Base-by-base conservation (phyloP, 1,140 invertebrate species). In the Doryteuthis pealeii region DNA sequence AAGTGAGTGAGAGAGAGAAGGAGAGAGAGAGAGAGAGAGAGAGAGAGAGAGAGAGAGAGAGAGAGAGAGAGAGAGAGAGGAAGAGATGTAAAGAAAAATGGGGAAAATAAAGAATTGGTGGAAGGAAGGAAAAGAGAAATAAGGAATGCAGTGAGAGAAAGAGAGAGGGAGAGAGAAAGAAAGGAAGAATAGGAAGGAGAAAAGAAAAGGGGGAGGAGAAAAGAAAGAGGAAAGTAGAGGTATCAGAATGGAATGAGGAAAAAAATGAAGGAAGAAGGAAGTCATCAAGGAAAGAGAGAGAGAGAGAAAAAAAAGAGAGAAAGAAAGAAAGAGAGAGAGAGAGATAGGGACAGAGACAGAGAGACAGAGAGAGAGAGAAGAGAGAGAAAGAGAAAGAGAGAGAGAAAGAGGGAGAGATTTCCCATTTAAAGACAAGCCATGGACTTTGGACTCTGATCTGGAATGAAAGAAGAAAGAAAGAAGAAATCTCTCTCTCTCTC, bases 91-190 rank as follows among this genome's bases (percentile, higher is more conserved):
- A 6, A n/a, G 22, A 62, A n/a, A 62, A 30, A 3, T 15, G 28
- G 22, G 28, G 22, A 4, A 62, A 26, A 26, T 4, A 26, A 15
- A 62, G 15, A 62, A 62, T 5, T 5, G 22, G 28, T 5, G 15
- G 2, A 10, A 40, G 35, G 35, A 40, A 5, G 35, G 35, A 40
- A 40, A 26, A 26, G 6, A 26, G 15, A 26, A 15, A 26, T 3
- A 26, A 5, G 6, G 28, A 6, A 15, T 4, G 28, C 28, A 62
- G 58, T 5, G 4, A 62, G 58, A 62, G 58, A 62, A 15, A 62
- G 58, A 62, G 58, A 62, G 58, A 62, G 58, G 15, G 4, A 40
- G 62, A 74, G 62, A 43, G 62, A 74, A 18, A 68, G 66, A 43
- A 33, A 40, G 35, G 10, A 3, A 40, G 35, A 40, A 10, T 5